These are phyloP conservation scores for Papio anubis DNA, from an alignment of 2,113 vertebrate genomes.

Conservation along the genomic window DNA sequence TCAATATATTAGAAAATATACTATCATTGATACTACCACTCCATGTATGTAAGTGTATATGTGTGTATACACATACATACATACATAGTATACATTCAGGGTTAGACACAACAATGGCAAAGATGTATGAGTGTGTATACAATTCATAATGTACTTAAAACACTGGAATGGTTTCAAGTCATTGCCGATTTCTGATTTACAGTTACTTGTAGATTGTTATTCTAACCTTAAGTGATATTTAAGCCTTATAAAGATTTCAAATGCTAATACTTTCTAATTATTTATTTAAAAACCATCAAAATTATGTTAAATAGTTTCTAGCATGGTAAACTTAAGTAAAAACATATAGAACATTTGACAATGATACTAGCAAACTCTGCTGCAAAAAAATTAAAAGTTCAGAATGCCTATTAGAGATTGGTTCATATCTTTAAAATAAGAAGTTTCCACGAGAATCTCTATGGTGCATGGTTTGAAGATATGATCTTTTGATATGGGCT, in stretches of 20 bases:
- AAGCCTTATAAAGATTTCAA: not conserved
- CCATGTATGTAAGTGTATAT: not conserved
- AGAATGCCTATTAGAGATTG: not conserved
- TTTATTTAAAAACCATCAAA: conserved; percentile 19
- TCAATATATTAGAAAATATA: not conserved
- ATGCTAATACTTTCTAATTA: not conserved
- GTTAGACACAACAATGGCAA: not conserved
- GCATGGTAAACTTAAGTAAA: not conserved
- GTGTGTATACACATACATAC: not conserved
- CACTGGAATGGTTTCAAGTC: not conserved
- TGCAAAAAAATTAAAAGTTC: not conserved
- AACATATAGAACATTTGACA: not conserved
- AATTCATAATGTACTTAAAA: not conserved
- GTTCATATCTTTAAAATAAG: not conserved
- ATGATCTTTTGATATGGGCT: not conserved
- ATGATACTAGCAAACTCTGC: not conserved
- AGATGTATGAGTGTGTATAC: not conserved
- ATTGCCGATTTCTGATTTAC: not conserved
- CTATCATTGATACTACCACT: not conserved
- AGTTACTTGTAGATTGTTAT: not conserved
- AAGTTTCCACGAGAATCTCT: not conserved
- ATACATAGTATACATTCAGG: not conserved
- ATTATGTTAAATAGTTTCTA: not conserved
- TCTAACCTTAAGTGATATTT: not conserved
- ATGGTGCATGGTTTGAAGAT: not conserved